Evolutionary conservation across 2,888 invertebrate species (phyloP).

Genomic region (Augiades crinisus): DNA sequence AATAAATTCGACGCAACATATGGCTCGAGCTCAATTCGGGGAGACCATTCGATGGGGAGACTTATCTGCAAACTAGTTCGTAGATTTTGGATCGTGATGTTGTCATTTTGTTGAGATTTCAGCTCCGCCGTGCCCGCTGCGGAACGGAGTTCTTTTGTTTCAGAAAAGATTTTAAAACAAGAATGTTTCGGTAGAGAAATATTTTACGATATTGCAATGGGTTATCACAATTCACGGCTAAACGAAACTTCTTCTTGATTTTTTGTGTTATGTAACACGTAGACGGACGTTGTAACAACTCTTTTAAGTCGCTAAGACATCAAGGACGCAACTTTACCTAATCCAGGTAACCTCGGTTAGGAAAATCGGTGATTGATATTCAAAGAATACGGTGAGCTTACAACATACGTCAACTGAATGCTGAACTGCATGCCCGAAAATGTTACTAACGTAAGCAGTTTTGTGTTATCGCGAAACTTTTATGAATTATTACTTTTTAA

Average conservation of each 20-base stretch:
- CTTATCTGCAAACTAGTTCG: constrained; percentile 32
- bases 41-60: constrained; percentile 37
- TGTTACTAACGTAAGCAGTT: too few species aligned
- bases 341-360: too few species aligned
- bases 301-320: too few species aligned
- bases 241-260: neutral
- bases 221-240: constrained; percentile 14
- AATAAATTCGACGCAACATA: constrained; percentile 77
- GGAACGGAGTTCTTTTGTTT: constrained; percentile 25
- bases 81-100: constrained; percentile 22
- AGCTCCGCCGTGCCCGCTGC: constrained; percentile 11
- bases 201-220: constrained; percentile 15
- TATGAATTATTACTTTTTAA: neutral
- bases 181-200: constrained; percentile 13
- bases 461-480: neutral
- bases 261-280: too few species aligned
- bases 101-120: constrained; percentile 23
- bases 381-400: too few species aligned
- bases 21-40: constrained; percentile 53
- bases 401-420: too few species aligned
- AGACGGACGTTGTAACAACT: too few species aligned
- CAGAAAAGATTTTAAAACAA: constrained; percentile 16
- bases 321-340: too few species aligned
- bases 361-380: neutral
- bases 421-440: too few species aligned